A percentile compares a stretch with the other conserved stretches of the same genome.
Conservation (phyloP, 2,797 vertebrate species). For the Pempheris klunzingeri region DNA sequence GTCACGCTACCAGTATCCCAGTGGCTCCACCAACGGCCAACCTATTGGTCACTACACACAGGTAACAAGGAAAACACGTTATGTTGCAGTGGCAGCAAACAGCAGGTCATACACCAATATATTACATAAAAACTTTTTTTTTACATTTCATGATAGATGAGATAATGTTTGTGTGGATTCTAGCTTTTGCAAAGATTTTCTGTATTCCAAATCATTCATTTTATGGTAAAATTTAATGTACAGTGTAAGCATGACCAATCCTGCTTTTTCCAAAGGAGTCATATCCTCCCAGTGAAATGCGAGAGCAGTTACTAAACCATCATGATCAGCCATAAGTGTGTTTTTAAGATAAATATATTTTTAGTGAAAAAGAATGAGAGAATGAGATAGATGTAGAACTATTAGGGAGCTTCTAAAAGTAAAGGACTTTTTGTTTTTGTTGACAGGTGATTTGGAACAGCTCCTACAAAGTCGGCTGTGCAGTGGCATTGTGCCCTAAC, state of each 20-base stretch:
- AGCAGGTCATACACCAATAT: background rate
- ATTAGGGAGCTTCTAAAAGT: too few relatives aligned
- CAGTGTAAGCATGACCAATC: background rate
- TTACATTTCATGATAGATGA: background rate
- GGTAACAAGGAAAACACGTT: slow-evolving; percentile 61
- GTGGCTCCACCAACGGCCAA: slow-evolving; percentile 47
- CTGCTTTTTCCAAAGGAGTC: background rate
- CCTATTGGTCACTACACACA: slow-evolving; percentile 81
- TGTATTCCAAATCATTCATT: background rate
- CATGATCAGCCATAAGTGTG: background rate
- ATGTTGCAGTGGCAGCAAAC: background rate
- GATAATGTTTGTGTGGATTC: background rate
- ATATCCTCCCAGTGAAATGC: too few relatives aligned
- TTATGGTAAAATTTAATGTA: background rate
- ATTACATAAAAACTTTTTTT: too few relatives aligned
- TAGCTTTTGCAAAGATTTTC: background rate
- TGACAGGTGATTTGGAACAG: slow-evolving; percentile 83
- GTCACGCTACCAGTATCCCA: slow-evolving; percentile 64
- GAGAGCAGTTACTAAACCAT: too few relatives aligned
- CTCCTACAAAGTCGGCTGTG: slow-evolving; percentile 84
- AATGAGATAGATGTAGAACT: too few relatives aligned
- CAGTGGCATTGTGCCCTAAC: slow-evolving; percentile 59
- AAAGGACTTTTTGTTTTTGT: background rate
- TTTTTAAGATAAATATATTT: background rate
- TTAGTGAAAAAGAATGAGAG: background rate